Percentiles rank a stretch among this genome's conserved stretches.
Conservation (phyloP, 2,113 vertebrate genomes). For the Oenanthe oenanthe region DNA sequence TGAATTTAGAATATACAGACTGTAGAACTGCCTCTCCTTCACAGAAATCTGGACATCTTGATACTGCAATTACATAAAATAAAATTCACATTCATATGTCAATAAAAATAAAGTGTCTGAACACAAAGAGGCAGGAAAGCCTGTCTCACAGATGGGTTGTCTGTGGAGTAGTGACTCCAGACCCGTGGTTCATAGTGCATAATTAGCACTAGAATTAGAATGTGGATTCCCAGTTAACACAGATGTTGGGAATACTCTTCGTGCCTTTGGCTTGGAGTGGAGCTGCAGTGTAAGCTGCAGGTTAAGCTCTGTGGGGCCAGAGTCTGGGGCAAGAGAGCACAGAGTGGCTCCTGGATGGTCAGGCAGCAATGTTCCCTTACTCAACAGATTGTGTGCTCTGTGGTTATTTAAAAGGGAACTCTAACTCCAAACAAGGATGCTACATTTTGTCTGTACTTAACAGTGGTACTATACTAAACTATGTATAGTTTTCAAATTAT, state of each 20-base stretch:
- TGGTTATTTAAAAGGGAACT: background rate
- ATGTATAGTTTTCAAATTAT: background rate
- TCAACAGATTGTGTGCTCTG: background rate
- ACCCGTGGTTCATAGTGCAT: background rate
- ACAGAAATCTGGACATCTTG: background rate
- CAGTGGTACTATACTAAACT: background rate
- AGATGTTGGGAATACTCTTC: background rate
- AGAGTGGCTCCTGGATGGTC: background rate
- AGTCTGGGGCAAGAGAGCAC: background rate
- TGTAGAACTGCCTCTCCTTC: background rate
- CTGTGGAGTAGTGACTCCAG: background rate
- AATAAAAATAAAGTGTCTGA: background rate
- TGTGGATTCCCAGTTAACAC: background rate
- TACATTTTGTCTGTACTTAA: background rate
- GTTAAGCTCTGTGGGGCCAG: background rate
- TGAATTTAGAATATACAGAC: background rate
- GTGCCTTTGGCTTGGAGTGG: background rate
- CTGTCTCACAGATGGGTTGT: background rate
- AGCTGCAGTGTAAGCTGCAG: background rate
- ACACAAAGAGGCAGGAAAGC: background rate
- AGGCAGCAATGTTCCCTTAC: background rate
- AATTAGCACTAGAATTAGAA: background rate
- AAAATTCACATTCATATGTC: too few species aligned
- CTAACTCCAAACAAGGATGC: background rate
- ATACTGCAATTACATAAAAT: background rate